A percentile compares a stretch with the other conserved stretches of the same genome.
phyloP scores from a whole-genome alignment of 2,113 vertebrate genomes.

The Physeter macrocephalus region DNA sequence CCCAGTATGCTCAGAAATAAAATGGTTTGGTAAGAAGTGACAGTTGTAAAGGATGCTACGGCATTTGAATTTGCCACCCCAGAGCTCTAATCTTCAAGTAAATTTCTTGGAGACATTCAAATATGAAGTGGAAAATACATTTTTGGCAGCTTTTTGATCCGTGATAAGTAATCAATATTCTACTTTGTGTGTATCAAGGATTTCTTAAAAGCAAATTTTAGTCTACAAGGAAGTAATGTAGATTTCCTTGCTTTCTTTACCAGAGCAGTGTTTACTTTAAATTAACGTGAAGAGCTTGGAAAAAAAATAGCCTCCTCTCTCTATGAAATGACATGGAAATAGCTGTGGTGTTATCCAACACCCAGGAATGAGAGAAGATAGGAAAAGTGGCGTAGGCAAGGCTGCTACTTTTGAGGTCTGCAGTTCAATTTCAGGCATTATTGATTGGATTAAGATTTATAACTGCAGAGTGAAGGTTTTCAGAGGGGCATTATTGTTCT shows the following conservation, averaged over 20 bases:
- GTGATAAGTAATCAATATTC: not conserved
- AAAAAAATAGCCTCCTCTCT: constrained; percentile 38
- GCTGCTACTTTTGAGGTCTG: constrained; percentile 59
- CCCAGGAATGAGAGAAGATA: constrained; percentile 57
- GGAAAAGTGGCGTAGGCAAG: constrained; percentile 31
- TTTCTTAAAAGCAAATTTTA: constrained; percentile 37
- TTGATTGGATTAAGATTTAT: constrained; percentile 80
- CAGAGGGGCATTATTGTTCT: constrained; percentile 60
- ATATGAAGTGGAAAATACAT: not conserved
- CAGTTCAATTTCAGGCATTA: constrained; percentile 72
- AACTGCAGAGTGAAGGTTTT: constrained; percentile 68
- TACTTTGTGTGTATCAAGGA: constrained; percentile 30
- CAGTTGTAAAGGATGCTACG: not conserved
- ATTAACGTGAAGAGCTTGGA: not conserved
- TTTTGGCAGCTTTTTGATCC: not conserved
- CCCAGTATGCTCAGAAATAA: constrained; percentile 11
- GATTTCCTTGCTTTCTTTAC: not conserved
- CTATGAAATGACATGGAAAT: constrained; percentile 57
- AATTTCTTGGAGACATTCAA: not conserved
- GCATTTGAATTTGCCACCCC: not conserved
- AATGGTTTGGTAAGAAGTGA: not conserved
- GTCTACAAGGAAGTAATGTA: not conserved
- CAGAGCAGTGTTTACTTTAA: not conserved
- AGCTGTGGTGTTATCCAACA: constrained; percentile 36
- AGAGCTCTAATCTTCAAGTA: not conserved